phyloP scores from a whole-genome alignment of 2,888 invertebrate species.

The Erebia ligea region DNA sequence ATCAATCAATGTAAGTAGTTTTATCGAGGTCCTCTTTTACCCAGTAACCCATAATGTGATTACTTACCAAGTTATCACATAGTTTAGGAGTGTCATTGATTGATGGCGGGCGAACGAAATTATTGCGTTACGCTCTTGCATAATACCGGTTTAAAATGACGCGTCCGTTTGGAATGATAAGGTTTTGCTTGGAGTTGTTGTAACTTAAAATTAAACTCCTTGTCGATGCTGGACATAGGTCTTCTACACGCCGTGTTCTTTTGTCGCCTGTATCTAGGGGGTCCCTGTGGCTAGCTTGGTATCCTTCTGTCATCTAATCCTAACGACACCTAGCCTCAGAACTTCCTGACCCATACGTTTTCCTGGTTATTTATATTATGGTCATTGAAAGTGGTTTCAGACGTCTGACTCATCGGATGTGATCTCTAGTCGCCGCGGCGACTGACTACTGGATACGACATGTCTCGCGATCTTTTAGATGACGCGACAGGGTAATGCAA shows the following conservation, averaged over 20 bases:
- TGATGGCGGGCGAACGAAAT: constrained; percentile 48
- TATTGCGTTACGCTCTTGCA: constrained; percentile 27
- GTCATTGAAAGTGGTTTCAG: constrained; percentile 68
- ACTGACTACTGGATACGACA: no score
- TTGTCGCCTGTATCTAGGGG: no score
- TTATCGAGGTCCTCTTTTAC: constrained; percentile 58
- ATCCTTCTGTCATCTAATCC: no score
- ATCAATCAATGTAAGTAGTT: constrained; percentile 28
- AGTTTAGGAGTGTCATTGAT: constrained; percentile 56
- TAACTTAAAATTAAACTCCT: neutral
- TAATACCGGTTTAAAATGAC: constrained; percentile 14
- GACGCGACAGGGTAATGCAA: no score
- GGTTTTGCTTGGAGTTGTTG: no score
- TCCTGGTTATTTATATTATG: no score
- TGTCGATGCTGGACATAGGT: neutral
- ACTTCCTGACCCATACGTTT: no score
- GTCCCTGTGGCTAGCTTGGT: no score
- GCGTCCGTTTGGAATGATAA: constrained; percentile 18
- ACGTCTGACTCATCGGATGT: constrained; percentile 74
- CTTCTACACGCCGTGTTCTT: no score
- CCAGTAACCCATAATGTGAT: constrained; percentile 63
- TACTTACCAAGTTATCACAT: constrained; percentile 52
- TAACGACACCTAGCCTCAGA: no score
- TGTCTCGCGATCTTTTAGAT: no score
- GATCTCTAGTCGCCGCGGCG: constrained; percentile 39